Evolutionary conservation across 2,797 vertebrate species (phyloP), one percentile per base, ranked within the genome.

Genomic region (Tapera naevia): DNA sequence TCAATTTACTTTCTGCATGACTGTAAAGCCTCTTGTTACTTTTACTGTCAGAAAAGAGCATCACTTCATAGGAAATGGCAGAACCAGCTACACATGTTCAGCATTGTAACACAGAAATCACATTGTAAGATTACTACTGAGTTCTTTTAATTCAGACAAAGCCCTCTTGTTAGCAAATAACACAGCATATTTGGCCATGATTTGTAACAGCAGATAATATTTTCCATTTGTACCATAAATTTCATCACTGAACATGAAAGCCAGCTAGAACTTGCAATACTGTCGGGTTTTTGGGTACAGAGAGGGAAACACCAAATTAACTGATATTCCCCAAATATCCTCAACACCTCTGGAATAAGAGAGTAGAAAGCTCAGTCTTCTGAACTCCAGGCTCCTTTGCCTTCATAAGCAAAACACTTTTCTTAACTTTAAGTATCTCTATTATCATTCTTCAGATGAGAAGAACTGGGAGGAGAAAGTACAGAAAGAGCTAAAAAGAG

Each of bases 101-200:
- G 75, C 65, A 78, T 5, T 54, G 78, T 64, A 88, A 73, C 78
- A 87, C 39, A 93, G 74, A 94, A 92, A 92, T 89, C 90, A 80
- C 64, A 83, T 92, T 91, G 69, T 46, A 87, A 67, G 67, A 91
- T 91, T 89, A 82, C 22, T 39, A 39, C 10, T 57, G 61, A 82
- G 84, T 90, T 93, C 33, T 91, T 94, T 93, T 67, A 91, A 86
- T 67, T 87, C 80, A 82, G 60, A 95, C 71, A 95, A 92, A 92
- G 86, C 24, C 16, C 75, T 87, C 67, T 85, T 95, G 64, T 93
- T 93, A 80, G 61, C 28, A 91, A 93, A 89, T 28, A 35, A 57
- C 73, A 89, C 57, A 71, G 76, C 17, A 3, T 53, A 74, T 82
- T 95, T 95, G 64, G 71, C 19, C 21, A 57, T 1, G 4, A 85